phyloP scores from a whole-genome alignment of 2,888 invertebrate species.

The Drosophila mulleri region DNA sequence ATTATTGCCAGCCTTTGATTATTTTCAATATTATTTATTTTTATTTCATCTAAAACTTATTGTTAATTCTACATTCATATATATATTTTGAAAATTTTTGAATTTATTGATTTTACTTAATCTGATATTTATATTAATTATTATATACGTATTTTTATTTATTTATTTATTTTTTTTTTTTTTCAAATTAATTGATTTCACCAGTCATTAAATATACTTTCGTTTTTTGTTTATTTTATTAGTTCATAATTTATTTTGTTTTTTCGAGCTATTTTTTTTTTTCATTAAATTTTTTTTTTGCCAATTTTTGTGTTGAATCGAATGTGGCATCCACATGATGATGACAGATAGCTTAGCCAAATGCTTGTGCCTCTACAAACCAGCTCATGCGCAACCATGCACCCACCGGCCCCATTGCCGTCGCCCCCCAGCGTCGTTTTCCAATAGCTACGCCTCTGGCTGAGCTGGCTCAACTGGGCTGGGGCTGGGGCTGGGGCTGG shows the following conservation, averaged over 20 bases:
- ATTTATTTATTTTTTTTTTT: not conserved
- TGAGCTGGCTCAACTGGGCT: not conserved
- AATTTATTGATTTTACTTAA: not conserved
- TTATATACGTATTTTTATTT: not conserved
- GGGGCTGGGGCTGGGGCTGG: not conserved
- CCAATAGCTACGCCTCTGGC: not conserved
- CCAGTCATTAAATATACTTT: too few relatives aligned
- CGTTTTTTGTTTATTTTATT: too few relatives aligned
- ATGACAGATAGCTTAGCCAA: not conserved
- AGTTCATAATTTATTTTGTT: too few relatives aligned
- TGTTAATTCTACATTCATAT: too few relatives aligned
- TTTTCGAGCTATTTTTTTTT: too few relatives aligned
- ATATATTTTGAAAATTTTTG: too few relatives aligned
- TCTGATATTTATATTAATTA: not conserved
- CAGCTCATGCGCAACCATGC: not conserved
- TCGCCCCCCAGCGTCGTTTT: too few relatives aligned
- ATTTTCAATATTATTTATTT: too few relatives aligned
- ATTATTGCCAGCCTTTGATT: too few relatives aligned
- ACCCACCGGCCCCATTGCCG: not conserved
- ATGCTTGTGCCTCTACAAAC: not conserved
- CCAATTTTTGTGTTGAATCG: not conserved
- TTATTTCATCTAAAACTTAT: too few relatives aligned
- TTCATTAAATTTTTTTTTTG: too few relatives aligned
- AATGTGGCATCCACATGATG: not conserved
- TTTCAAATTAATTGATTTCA: too few relatives aligned